phyloP scores from a whole-genome alignment of 2,113 vertebrate genomes.

The Microcebus lehilahytsara region DNA sequence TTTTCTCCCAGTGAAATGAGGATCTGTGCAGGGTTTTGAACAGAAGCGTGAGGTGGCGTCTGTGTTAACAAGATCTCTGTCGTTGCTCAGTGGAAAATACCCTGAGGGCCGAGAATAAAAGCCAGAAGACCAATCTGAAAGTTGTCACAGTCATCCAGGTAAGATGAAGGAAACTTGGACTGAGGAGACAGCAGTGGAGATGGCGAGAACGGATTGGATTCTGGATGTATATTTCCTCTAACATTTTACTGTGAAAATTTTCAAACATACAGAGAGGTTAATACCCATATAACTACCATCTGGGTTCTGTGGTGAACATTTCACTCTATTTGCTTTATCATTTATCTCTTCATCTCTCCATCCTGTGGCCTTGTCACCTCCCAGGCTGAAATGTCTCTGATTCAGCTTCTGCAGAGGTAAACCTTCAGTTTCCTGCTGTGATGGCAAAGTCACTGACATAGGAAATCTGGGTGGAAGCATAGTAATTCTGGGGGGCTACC shows the following conservation, averaged over 20 bases:
- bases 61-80: background rate
- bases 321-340: background rate
- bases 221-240: background rate
- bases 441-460: background rate
- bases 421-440: background rate
- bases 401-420: background rate
- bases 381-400: background rate
- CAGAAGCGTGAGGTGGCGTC: background rate
- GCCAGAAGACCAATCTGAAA: background rate
- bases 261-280: background rate
- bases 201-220: background rate
- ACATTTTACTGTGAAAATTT: background rate
- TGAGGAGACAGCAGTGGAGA: background rate
- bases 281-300: background rate
- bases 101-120: fast-evolving
- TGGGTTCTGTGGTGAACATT: background rate
- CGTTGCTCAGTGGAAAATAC: background rate
- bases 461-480: too few relatives aligned
- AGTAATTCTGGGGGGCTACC: background rate
- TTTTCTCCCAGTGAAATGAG: background rate
- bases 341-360: background rate
- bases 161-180: background rate
- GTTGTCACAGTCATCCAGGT: background rate
- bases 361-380: background rate
- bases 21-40: background rate